Base-by-base conservation (phyloP, 37 sponge, comb jelly and placozoan species). In the Crambe crambe region DNA sequence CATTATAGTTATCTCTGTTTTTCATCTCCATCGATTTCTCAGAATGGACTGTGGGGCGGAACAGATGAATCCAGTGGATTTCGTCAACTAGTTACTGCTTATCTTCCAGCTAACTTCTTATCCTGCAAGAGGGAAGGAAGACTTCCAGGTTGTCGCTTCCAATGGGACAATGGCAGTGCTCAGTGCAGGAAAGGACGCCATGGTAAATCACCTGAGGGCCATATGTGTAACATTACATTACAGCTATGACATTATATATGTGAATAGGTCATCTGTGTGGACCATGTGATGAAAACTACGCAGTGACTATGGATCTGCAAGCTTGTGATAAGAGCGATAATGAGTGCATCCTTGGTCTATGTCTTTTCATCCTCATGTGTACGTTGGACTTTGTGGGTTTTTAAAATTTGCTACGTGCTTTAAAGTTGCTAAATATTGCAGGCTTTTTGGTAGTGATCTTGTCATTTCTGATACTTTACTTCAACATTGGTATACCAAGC, bases 301-400 rank as follows among this genome's bases (percentile, higher is more conserved):
- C 71, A 35, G 82, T 92, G 0, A 84, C 85, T 15, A 56, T 92
- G 25, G 92, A 92, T 36, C 74, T 92, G 0, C 89, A 84, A 69
- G 18, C 47, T 1, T 92, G 92, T 54, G 26, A 25, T 4, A 12
- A 1, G 26, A 22, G 30, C 36, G 37, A 15, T 0, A 39, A 31
- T 15, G 37, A 42, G 36, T 77, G 56, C 80, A 40, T 58, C 17
- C 56, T 40, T 2, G 92, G 92, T 20, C 57, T 84, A 0, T 72
- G 34, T 35, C 63, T 92, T 21, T 92, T 92, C 66, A 60, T 85
- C 32, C 0, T 80, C 1, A 67, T 84, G 8, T 80, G 86, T 85
- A 60, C 79, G 89, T 54, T 62, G 4, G 17, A 27, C 12, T 15
- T 6, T 47, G 51, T n/a, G n/a, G n/a, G n/a, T n/a, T n/a, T n/a